A percentile compares a stretch with the other conserved stretches of the same genome.
Conservation (phyloP, 2,113 vertebrate species). For the Spea bombifrons region DNA sequence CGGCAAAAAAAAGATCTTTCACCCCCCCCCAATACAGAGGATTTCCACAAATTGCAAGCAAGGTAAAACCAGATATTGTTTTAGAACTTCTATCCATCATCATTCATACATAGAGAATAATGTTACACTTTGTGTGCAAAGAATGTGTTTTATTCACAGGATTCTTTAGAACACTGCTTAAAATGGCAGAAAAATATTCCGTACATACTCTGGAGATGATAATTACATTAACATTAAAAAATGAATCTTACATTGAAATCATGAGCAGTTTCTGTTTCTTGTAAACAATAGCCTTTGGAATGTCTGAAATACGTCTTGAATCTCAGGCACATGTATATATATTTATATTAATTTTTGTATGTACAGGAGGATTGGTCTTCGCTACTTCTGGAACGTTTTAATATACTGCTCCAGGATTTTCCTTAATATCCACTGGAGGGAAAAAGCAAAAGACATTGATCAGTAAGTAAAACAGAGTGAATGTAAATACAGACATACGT, state of each 20-base stretch:
- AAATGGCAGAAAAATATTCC: slow-evolving; percentile 48
- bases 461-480: background rate
- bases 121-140: slow-evolving; percentile 51
- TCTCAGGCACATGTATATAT: slow-evolving; percentile 18
- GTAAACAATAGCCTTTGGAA: slow-evolving; percentile 31
- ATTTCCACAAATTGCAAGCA: too few species aligned
- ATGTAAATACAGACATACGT: too few species aligned
- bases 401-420: slow-evolving; percentile 78
- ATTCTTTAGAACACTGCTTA: slow-evolving; percentile 44
- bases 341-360: slow-evolving; percentile 27
- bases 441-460: background rate
- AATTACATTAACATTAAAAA: slow-evolving; percentile 49
- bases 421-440: slow-evolving; percentile 60
- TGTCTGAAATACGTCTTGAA: slow-evolving; percentile 20
- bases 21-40: too few species aligned
- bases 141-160: slow-evolving; percentile 56
- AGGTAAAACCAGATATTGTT: too few species aligned
- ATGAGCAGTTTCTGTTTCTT: slow-evolving; percentile 15
- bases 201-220: slow-evolving; percentile 17
- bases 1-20: too few species aligned
- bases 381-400: slow-evolving; percentile 65
- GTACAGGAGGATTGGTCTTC: slow-evolving; percentile 28
- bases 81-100: too few species aligned
- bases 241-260: slow-evolving; percentile 50
- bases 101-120: slow-evolving; percentile 1